Percentiles rank a stretch among this genome's conserved stretches.
Conservation (phyloP, 2,113 vertebrate genomes). For the Euleptes europaea region DNA sequence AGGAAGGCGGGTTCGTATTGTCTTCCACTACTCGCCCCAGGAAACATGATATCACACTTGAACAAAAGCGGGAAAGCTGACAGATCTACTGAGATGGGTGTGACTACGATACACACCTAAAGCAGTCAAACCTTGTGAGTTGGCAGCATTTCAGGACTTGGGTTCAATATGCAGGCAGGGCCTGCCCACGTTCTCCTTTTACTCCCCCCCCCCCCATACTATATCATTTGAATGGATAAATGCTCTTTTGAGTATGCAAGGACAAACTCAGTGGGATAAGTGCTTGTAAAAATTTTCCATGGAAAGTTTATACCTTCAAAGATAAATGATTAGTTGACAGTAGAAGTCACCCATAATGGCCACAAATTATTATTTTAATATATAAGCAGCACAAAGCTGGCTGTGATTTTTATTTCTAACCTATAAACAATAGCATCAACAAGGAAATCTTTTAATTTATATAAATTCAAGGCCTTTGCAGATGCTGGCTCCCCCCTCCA, state of each 20-base stretch:
- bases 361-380: not conserved
- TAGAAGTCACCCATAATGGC: not conserved
- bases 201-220: accelerated
- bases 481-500: not conserved
- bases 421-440: not conserved
- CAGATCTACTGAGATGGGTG: slow-evolving; percentile 80
- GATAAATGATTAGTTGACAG: not conserved
- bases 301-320: too few species aligned
- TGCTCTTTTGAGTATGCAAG: not conserved
- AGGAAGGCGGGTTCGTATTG: slow-evolving; percentile 76
- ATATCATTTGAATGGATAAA: not conserved
- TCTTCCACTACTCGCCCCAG: slow-evolving; percentile 76
- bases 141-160: not conserved
- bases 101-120: slow-evolving; percentile 72
- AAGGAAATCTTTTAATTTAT: not conserved
- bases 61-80: slow-evolving; percentile 87
- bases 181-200: accelerated
- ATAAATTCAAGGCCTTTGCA: not conserved
- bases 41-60: slow-evolving; percentile 83
- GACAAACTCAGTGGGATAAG: not conserved
- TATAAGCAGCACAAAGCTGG: not conserved
- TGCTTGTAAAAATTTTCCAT: not conserved
- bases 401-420: not conserved
- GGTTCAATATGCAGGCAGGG: not conserved
- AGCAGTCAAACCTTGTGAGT: slow-evolving; percentile 47